phyloP scores from a whole-genome alignment of 2,797 vertebrate species.

The Discoglossus pictus region DNA sequence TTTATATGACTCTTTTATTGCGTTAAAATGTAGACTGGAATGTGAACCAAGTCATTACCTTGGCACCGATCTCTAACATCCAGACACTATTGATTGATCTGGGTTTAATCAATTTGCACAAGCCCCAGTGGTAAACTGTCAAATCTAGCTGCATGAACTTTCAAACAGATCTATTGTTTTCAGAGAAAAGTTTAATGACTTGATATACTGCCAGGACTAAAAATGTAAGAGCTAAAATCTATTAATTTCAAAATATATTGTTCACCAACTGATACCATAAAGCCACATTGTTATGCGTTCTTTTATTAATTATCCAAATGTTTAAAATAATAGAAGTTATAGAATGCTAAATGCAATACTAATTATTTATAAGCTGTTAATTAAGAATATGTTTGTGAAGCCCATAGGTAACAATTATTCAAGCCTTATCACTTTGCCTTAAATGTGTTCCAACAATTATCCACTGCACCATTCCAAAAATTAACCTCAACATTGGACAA shows the following conservation, averaged over 20 bases:
- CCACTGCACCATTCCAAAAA: too few species aligned
- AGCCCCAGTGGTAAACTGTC: slow-evolving; percentile 34
- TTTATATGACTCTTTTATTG: slow-evolving; percentile 4
- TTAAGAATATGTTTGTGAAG: too few species aligned
- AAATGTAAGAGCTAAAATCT: slow-evolving; percentile 4
- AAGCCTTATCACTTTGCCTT: too few species aligned
- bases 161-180: slow-evolving; percentile 43
- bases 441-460: too few species aligned
- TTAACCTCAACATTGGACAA: too few species aligned
- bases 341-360: not conserved
- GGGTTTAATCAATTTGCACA: slow-evolving; percentile 37
- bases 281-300: not conserved
- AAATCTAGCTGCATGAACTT: slow-evolving; percentile 28
- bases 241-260: slow-evolving; percentile 12
- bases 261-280: not conserved
- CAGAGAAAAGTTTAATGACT: slow-evolving; percentile 15
- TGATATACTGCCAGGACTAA: slow-evolving; percentile 19
- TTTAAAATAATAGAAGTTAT: not conserved
- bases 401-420: too few species aligned
- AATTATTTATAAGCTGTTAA: too few species aligned
- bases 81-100: slow-evolving; percentile 44
- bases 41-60: slow-evolving; percentile 28
- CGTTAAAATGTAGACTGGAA: slow-evolving; percentile 5
- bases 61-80: slow-evolving; percentile 28
- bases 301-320: not conserved